Evolutionary conservation across 2,888 invertebrate genomes (phyloP).

Genomic region (Tenodera sinensis): DNA sequence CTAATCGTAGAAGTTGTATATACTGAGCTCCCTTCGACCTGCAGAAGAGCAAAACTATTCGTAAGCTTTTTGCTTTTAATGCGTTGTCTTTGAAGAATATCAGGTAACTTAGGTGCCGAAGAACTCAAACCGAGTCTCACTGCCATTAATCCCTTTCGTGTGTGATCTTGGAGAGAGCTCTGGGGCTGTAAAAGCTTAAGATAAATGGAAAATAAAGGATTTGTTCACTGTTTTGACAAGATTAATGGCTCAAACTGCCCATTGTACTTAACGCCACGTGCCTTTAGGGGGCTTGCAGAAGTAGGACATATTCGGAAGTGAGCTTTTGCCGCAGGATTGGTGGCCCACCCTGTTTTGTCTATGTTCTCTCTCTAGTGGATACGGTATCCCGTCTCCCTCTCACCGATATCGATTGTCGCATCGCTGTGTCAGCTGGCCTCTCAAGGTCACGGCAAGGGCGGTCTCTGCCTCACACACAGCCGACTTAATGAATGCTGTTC

Average conservation of each 20-base stretch:
- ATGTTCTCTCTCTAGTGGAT: conserved; percentile 27
- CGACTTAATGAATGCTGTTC: conserved; percentile 22
- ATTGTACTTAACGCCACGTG: background rate
- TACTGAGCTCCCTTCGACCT: no score
- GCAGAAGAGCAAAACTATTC: no score
- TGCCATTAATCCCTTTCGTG: no score
- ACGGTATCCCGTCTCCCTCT: background rate
- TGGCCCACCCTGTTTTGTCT: background rate
- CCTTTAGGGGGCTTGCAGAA: background rate
- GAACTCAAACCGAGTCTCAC: no score
- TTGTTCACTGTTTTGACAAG: background rate
- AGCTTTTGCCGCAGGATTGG: background rate
- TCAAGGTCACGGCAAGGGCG: conserved; percentile 35
- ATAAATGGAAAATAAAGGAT: background rate
- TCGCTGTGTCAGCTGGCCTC: conserved; percentile 32
- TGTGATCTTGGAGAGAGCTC: no score
- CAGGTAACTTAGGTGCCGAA: no score
- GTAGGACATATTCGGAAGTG: background rate
- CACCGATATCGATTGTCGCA: conserved; percentile 42
- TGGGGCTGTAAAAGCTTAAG: background rate
- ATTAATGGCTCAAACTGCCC: background rate
- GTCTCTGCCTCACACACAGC: conserved; percentile 19
- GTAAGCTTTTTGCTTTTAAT: no score
- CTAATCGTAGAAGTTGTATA: no score
- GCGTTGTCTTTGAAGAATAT: no score